Base-by-base conservation (phyloP, 2,797 vertebrate genomes). In the Chromobotia macracanthus region DNA sequence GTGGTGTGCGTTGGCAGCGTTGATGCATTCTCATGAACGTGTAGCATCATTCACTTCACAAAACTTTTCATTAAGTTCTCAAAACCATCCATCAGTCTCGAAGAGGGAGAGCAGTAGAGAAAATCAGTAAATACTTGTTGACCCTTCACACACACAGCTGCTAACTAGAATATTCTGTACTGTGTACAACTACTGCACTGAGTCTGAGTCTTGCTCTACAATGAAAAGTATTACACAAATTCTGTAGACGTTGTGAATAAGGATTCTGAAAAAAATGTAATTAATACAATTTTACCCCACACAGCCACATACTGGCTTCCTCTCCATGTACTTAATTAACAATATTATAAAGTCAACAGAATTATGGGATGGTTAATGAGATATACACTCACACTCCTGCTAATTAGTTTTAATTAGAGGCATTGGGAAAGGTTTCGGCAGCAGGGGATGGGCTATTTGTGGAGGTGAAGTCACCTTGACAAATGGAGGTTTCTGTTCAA, bases 391-490 rank as follows among this genome's bases (percentile, higher is more conserved):
- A 44, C 75, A 79, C 77, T 81, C 56, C 63, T 72, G 73, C 74
- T 79, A 83, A 84, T 85, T 80, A 82, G 64, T 66, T 80, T 72
- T 83, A 78, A 85, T 86, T 85, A 83, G 35, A 58, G 65, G 77
- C 11, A 18, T 66, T 65, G 74, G 70, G 71, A 82, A 72, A 69
- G 61, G 65, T 63, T 79, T 68, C 67, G 70, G 63, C 69, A 50
- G 81, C 60, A 53, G 77, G 65, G 73, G 69, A 80, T 64, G 50
- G 67, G 82, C 68, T 80, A 67, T 80, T 79, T 79, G 65, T 79
- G 81, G 81, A 81, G 80, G 74, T 80, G 75, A 71, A 84, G 75
- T 84, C 84, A 84, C 84, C 84, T 87, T 86, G 84, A 69, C 79
- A 76, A 56, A 73, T n/a, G 19, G 71, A 51, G 58, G 41, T 61